Evolutionary conservation across 1,140 invertebrate genomes (phyloP), one percentile per base, ranked within the genome.

Genomic region (Tetragnatha versicolor): DNA sequence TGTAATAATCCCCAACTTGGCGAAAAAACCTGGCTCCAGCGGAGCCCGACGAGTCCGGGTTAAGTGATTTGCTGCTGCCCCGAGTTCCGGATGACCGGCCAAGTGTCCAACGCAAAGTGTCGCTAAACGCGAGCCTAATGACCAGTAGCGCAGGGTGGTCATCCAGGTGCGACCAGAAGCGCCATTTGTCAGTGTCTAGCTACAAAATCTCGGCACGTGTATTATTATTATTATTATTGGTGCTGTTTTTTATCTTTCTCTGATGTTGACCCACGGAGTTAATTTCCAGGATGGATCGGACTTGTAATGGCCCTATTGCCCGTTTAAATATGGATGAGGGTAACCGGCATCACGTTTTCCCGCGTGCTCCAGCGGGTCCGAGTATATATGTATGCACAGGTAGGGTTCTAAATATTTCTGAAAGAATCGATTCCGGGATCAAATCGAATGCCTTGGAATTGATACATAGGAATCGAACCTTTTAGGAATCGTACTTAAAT

Each of bases 201-300:
- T 77, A 77, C 73, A 77, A 77, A 77, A 77, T 77, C 73, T 55
- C 60, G 73, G 73, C 73, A 65, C 73, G 73, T 42, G 73, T 65
- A 45, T 61, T 73, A 33, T 42, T 58, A 22, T 35, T 60, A 31
- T 58, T 45, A 20, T 45, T 53, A 12, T 37, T 22, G 29, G 25
- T 10, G 14, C 6, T 22, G 6, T 12, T 9, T n/a, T n/a, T n/a
- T n/a, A n/a, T n/a, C n/a, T 27, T 31, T 49, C 39, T 27, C 14
- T 27, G 42, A 22, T 77, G 60, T 53, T 65, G 60, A 53, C 47
- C 47, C n/a, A 2, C 14, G 25, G 22, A 53, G 60, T 49, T 53
- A 65, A 53, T 51, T 53, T 65, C 27, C 20, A 14, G 60, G 61
- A 77, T 77, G 73, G 73, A 29, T 55, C 22, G 25, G 17, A n/a